phyloP scores from a whole-genome alignment of 2,797 vertebrate species.

The Esox masquinongy region DNA sequence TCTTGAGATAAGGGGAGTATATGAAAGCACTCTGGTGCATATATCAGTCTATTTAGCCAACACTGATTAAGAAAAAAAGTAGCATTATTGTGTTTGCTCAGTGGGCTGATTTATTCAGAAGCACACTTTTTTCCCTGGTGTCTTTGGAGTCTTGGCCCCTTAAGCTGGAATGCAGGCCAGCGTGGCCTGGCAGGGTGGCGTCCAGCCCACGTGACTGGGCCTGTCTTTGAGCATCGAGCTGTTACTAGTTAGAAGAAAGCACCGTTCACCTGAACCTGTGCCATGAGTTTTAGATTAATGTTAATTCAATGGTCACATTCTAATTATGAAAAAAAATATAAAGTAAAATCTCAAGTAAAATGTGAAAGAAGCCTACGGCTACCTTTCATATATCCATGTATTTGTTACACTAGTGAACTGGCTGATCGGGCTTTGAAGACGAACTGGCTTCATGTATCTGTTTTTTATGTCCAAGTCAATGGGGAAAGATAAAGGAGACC shows the following conservation, averaged over 20 bases:
- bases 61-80: slow-evolving; percentile 55
- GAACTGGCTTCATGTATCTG: too few relatives aligned
- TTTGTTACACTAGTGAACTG: not conserved
- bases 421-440: too few relatives aligned
- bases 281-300: not conserved
- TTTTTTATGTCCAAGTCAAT: too few relatives aligned
- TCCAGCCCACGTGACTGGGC: not conserved
- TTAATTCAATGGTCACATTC: not conserved
- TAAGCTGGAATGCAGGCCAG: not conserved
- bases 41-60: not conserved
- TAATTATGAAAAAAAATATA: not conserved
- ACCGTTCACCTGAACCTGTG: not conserved
- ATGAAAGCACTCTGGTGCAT: not conserved
- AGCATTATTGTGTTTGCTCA: slow-evolving; percentile 51
- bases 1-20: not conserved
- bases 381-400: not conserved
- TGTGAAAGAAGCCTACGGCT: not conserved
- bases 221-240: not conserved
- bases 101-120: slow-evolving; percentile 59
- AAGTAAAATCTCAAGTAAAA: not conserved
- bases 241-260: not conserved
- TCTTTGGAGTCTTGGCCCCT: slow-evolving; percentile 35
- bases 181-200: not conserved
- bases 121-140: slow-evolving; percentile 35
- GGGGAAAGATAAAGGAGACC: too few relatives aligned